A percentile compares a stretch with the other conserved stretches of the same genome.
Conservation (phyloP, 2,888 invertebrate genomes). For the Drosophila siamana region DNA sequence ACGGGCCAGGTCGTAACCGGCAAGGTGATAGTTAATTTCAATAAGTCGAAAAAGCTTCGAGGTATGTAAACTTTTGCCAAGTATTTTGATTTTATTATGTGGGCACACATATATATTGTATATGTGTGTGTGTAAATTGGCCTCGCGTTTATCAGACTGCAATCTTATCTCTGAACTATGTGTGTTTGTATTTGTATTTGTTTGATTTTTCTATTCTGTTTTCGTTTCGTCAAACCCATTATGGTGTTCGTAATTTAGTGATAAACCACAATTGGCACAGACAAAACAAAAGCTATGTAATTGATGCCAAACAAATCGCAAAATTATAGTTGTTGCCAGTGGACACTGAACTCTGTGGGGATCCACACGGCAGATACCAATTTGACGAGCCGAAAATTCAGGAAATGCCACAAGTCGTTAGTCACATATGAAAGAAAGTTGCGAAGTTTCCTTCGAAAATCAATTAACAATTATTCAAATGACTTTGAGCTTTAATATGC, state of each 20-base stretch:
- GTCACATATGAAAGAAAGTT: conserved; percentile 41
- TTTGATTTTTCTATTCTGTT: conserved; percentile 34
- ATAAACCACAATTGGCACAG: conserved; percentile 47
- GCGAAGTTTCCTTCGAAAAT: too few relatives aligned
- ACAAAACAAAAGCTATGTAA: conserved; percentile 53
- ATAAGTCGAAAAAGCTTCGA: conserved; percentile 81
- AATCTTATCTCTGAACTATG: conserved; percentile 59
- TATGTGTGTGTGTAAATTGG: neutral
- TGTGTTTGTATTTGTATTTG: conserved; percentile 26
- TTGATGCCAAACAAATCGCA: conserved; percentile 49
- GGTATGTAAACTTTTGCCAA: conserved; percentile 66
- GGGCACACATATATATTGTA: too few relatives aligned
- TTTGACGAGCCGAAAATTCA: conserved; percentile 10
- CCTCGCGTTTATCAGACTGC: conserved; percentile 13
- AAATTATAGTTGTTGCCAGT: neutral
- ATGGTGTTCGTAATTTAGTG: conserved; percentile 50
- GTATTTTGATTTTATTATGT: neutral
- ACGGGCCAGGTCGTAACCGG: conserved; percentile 83
- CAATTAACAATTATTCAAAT: neutral
- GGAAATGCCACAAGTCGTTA: conserved; percentile 58
- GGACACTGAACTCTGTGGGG: conserved; percentile 21
- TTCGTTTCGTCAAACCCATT: conserved; percentile 34
- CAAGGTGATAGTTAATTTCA: conserved; percentile 80
- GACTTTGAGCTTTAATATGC: too few relatives aligned
- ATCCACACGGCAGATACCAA: conserved; percentile 40